Base-by-base conservation (phyloP, 2,797 vertebrate species). In the Pogonophryne albipinna region DNA sequence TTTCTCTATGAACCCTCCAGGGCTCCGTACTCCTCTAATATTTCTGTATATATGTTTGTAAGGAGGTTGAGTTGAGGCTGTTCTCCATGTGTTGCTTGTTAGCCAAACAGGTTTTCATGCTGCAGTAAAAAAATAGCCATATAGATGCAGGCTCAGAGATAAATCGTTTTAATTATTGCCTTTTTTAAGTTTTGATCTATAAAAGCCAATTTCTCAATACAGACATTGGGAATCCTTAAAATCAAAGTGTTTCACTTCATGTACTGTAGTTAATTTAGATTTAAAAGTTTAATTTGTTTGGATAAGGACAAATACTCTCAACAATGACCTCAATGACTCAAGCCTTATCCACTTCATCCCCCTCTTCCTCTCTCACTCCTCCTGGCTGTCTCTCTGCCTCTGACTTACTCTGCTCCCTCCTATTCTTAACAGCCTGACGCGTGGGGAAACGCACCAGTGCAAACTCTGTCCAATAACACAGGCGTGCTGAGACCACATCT, bases 391-490 rank as follows among this genome's bases (percentile, higher is more conserved):
- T 79, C 60, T 52, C 49, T 74, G 53, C 62, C 63, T 72, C 63
- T 44, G n/a, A 72, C 74, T 81, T 69, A 76, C 67, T 83, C 70
- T 19, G 56, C 80, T 80, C 74, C 60, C 82, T 77, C 72, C 76
- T 84, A 69, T 83, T 87, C 86, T 88, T 80, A 84, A 90, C 71
- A 88, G 86, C 80, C 79, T 91, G 90, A 93, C 89, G 90, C 70
- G 76, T 86, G 84, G 80, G 80, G 80, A 87, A 89, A 85, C 58
- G 68, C 84, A 83, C 76, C 75, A 74, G 76, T 34, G 80, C 82
- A 80, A 86, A 90, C 70, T 66, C 75, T 8, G 64, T 89, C 87
- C 83, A 85, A 91, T 89, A 86, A 93, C 84, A 90, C 89, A 88
- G 86, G 79, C 85, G 75, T 83, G 85, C 85, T 81, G 79, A 88